Base-by-base conservation (phyloP, 2,888 invertebrate species). In the Linnaemya vulpina region DNA sequence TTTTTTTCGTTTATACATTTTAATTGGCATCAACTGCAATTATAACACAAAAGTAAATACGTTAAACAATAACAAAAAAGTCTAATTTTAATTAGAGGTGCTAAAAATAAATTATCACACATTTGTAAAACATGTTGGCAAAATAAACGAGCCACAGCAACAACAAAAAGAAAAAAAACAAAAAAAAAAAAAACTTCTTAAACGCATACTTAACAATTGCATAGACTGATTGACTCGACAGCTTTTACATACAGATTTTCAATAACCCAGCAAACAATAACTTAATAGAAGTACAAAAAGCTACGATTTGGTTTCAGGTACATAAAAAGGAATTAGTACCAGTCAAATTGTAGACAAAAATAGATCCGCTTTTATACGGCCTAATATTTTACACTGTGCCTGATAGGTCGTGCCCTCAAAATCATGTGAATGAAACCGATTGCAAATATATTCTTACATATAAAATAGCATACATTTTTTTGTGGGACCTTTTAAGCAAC, bases 51-150 rank as follows among this genome's bases (percentile, higher is more conserved):
- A 43, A 79, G 73, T 17, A 77, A 77, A 25, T 15, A 58, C 35
- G 70, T 43, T 49, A 55, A 63, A 53, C 55, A 67, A 71, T 25
- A 71, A 63, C 25, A 71, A 63, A 81, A 51, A 79, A 78, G 60
- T 75, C 51, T 67, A 82, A 79, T 79, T 85, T 82, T 79, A 85
- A 85, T 85, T 82, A 67, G 65, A 82, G 85, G 85, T 85, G 85
- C 78, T 85, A 85, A 85, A 85, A 82, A 85, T 82, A 85, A 85
- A 82, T 85, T 78, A 85, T 85, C 85, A 46, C 85, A 85, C 85
- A 85, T 82, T 85, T 85, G 82, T 82, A 71, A 85, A 85, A 85
- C 82, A 79, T 79, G 74, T 78, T 82, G 70, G 63, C 70, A 62
- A 40, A 58, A 43, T 13, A 43, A 13, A 38, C 38, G 38, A 43